Evolutionary conservation across 2,888 invertebrate genomes (phyloP), one percentile per base, ranked within the genome.

Genomic region (Pterostichus madidus): DNA sequence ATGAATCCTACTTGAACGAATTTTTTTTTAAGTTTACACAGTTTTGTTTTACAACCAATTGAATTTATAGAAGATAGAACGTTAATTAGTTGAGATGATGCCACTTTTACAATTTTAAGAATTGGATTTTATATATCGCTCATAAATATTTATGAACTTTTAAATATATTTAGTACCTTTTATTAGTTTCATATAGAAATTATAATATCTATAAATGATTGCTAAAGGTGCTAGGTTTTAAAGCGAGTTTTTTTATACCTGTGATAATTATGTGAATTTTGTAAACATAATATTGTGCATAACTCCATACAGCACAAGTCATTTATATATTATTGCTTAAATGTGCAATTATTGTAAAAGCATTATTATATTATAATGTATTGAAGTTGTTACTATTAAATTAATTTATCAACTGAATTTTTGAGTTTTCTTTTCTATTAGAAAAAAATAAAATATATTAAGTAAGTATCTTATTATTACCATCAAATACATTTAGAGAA

Each of bases 221-320:
- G 83, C 77, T 77, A 77, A 83, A 83, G 83, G 83, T 83, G 83
- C 83, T 83, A 83, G 83, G 52, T 76, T 49, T 76, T 76, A 83
- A 82, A 11, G 64, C 68, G 32, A 52, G 31, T 75, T 83, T 83
- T 83, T 82, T 76, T 76, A 83, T 83, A 83, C 83, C 83, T 83
- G 83, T 83, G 83, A 83, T 83, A 82, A 75, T 82, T 82, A 82
- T 83, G 68, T 71, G 64, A 82, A 82, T 76, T 82, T 82, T 82
- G 81, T 82, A 82, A 81, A 73, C 80, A 53, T 24, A 24, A 64
- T 39, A 39, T 31, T 81, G 81, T 81, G 81, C 73, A 79, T 32
- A 13, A 78, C 59, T 78, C 78, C 78, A 80, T n/a, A 32, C 35
- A 35, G 80, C 80, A 80, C 80, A 80, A 80, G 53, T 59, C 56